A percentile compares a stretch with the other conserved stretches of the same genome.
Conservation (phyloP, 2,888 invertebrate genomes). For the Autographa gamma region DNA sequence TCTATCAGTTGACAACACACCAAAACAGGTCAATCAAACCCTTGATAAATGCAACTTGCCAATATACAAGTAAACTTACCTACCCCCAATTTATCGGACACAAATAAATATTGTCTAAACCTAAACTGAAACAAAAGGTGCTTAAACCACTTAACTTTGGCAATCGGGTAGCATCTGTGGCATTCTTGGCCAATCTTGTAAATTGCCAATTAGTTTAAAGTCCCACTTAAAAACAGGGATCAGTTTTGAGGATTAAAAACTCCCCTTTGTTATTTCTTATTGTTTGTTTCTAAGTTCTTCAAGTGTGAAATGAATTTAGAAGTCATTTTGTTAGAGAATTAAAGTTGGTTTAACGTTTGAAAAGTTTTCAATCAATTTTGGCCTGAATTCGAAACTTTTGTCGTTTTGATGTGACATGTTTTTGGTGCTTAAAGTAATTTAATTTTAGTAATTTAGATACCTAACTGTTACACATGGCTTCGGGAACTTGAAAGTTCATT, state of each 20-base stretch:
- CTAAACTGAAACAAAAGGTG: slow-evolving; percentile 4
- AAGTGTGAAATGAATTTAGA: slow-evolving; percentile 30
- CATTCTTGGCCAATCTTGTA: slow-evolving; percentile 1
- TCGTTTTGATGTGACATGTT: background rate
- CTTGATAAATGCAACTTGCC: too few relatives aligned
- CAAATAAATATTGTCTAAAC: background rate
- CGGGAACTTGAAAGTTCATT: too few relatives aligned
- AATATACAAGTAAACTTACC: too few relatives aligned
- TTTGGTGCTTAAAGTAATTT: background rate
- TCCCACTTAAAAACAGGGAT: slow-evolving; percentile 1
- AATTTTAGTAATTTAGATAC: too few relatives aligned
- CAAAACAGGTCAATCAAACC: too few relatives aligned
- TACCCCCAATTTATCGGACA: too few relatives aligned
- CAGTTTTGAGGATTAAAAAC: slow-evolving; percentile 1
- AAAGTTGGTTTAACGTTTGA: background rate
- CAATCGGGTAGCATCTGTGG: background rate
- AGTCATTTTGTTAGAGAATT: background rate
- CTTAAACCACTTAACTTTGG: background rate
- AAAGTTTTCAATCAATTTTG: background rate
- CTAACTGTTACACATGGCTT: too few relatives aligned
- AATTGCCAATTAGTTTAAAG: slow-evolving; percentile 3
- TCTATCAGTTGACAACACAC: too few relatives aligned
- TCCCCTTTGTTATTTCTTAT: background rate
- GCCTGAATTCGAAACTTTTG: background rate
- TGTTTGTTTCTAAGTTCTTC: slow-evolving; percentile 32